A percentile compares a stretch with the other conserved stretches of the same genome.
These are phyloP conservation scores for Gymnogyps californianus DNA, from an alignment of 2,113 vertebrate species.

Conservation along the genomic window DNA sequence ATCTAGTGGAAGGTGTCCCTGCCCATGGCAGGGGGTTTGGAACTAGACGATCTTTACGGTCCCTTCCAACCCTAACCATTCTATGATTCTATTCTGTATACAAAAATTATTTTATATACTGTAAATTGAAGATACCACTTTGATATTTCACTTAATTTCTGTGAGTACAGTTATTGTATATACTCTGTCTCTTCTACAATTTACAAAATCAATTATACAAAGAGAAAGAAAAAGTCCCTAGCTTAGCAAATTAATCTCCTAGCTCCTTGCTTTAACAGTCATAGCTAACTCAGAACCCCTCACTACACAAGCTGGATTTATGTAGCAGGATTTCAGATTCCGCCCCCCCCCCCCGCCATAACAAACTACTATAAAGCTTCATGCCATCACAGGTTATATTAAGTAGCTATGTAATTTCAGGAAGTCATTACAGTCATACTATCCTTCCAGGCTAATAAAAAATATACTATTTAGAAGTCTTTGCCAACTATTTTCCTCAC, in stretches of 20 bases:
- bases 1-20: no score
- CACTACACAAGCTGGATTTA: background rate
- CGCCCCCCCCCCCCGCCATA: accelerated
- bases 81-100: no score
- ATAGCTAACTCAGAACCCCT: background rate
- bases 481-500: background rate
- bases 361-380: background rate
- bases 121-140: background rate
- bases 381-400: background rate
- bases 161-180: background rate
- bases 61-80: no score
- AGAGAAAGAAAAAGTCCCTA: background rate
- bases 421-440: background rate
- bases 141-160: background rate
- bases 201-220: background rate
- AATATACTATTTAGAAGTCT: background rate
- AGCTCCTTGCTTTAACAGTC: background rate
- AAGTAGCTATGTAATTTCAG: background rate
- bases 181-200: background rate
- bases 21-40: no score
- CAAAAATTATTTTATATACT: background rate
- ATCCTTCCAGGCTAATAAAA: background rate
- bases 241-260: background rate
- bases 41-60: no score
- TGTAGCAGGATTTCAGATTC: background rate